phyloP scores from a whole-genome alignment of 2,797 vertebrate genomes.

The Crax fasciolata region DNA sequence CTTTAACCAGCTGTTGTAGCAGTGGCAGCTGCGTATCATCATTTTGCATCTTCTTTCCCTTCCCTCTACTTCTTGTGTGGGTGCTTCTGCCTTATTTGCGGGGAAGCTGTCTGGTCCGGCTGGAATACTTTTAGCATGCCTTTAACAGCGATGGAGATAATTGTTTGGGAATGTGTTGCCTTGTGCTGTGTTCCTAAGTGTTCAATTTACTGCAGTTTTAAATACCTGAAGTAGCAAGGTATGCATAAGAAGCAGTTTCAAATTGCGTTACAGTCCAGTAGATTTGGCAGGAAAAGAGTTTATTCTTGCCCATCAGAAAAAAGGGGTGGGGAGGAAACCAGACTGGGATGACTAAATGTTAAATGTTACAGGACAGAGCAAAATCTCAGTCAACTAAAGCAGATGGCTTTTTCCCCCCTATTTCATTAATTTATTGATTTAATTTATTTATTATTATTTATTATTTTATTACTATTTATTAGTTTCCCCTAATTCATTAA shows the following conservation, averaged over 20 bases:
- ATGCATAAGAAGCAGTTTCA: not conserved
- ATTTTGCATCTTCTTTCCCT: not conserved
- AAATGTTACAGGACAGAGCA: not conserved
- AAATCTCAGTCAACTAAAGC: not conserved
- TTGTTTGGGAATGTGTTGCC: not conserved
- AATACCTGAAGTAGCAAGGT: not conserved
- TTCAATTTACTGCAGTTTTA: not conserved
- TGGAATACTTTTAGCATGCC: not conserved
- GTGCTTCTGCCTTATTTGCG: not conserved
- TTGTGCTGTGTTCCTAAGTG: not conserved
- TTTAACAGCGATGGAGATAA: not conserved
- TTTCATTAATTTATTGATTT: not conserved
- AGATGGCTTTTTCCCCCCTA: not conserved
- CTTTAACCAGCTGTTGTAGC: not conserved
- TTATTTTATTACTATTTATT: too few species aligned
- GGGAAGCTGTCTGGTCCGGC: not conserved
- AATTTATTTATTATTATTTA: too few species aligned
- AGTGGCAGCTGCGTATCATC: not conserved
- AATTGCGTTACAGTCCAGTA: not conserved
- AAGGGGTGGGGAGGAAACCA: rapidly evolving
- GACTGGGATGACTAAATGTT: not conserved
- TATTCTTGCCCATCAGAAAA: not conserved
- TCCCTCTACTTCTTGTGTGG: not conserved
- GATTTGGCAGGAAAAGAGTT: not conserved
- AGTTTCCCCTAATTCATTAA: not conserved